Base-by-base conservation (phyloP, 2,113 vertebrate genomes). In the Lasiurus borealis region DNA sequence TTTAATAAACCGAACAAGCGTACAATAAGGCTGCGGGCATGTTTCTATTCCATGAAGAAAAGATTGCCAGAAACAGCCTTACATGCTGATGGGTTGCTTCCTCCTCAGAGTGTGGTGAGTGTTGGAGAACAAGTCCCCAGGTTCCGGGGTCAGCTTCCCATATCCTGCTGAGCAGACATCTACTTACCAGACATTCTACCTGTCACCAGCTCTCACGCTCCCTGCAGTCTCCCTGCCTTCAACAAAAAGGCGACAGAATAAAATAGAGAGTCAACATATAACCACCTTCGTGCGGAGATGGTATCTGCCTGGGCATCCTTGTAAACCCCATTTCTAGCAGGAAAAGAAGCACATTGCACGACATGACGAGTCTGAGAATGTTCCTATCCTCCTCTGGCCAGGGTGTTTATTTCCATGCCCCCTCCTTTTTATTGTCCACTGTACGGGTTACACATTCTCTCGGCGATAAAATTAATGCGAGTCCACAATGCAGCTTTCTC, bases 181-280 rank as follows among this genome's bases (percentile, higher is more conserved):
- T 25, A 2, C 15, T 40, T 88, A 4, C 48, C 69, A 80, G 27
- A 57, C 75, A 57, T 2, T 27, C 2, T 0, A 11, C 5, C 14
- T 29, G 25, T 46, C 29, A 44, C 31, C 23, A 64, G 15, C 46
- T 68, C 5, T 36, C 44, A 29, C 3, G 2, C 15, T 3, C 13
- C 0, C 2, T 1, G 12, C 10, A 5, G 0, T 0, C 5, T 3
- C 46, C 8, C 7, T 25, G 13, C 8, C 15, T 25, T 78, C 19
- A 34, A 54, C 14, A 76, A n/a, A 72, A 78, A 31, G 18, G 0
- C 5, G 72, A 19, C 29, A 77, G 11, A 50, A 46, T 8, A 50
- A 86, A 40, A 64, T 23, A 13, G 31, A 15, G 34, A 80, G 5
- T 8, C 34, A 46, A 1, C 19, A n/a, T n/a, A n/a, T n/a, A n/a